Conservation (phyloP, 2,113 vertebrate species). For the Pygoscelis antarcticus region DNA sequence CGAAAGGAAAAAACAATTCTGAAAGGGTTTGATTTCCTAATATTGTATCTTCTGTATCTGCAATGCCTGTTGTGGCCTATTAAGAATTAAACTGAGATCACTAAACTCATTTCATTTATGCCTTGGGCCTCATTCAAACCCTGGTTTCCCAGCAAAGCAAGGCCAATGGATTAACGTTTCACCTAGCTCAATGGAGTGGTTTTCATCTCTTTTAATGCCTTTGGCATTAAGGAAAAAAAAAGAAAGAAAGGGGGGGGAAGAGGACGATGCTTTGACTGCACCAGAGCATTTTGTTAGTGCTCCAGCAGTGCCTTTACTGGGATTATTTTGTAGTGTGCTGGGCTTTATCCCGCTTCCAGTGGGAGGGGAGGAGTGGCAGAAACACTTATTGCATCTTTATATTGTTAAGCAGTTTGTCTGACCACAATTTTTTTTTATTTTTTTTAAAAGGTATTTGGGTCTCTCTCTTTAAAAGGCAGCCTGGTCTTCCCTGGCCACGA, state of each 20-base stretch:
- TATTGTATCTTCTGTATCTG: constrained; percentile 51
- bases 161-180: constrained; percentile 68
- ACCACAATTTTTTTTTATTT: constrained; percentile 3
- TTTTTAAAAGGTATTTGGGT: not conserved
- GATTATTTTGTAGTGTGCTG: constrained; percentile 71
- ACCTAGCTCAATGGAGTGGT: constrained; percentile 57
- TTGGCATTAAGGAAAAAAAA: constrained; percentile 63
- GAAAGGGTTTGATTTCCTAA: constrained; percentile 57
- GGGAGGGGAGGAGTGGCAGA: constrained; percentile 61
- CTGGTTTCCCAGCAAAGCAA: constrained; percentile 68
- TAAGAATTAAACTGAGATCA: constrained; percentile 73
- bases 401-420: constrained; percentile 47
- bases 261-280: constrained; percentile 10
- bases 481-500: constrained; percentile 10
- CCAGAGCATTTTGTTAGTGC: constrained; percentile 67
- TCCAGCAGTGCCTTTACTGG: constrained; percentile 64
- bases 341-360: constrained; percentile 69
- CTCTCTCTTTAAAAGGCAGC: constrained; percentile 41
- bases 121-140: constrained; percentile 73
- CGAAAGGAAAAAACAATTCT: constrained; percentile 63
- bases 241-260: not conserved
- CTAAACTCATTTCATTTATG: constrained; percentile 74
- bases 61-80: constrained; percentile 66
- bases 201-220: constrained; percentile 77
- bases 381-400: constrained; percentile 36